A percentile compares a stretch with the other conserved stretches of the same genome.
Evolutionary conservation across 2,888 invertebrate genomes (phyloP).

Genomic region (Aquatica leii): DNA sequence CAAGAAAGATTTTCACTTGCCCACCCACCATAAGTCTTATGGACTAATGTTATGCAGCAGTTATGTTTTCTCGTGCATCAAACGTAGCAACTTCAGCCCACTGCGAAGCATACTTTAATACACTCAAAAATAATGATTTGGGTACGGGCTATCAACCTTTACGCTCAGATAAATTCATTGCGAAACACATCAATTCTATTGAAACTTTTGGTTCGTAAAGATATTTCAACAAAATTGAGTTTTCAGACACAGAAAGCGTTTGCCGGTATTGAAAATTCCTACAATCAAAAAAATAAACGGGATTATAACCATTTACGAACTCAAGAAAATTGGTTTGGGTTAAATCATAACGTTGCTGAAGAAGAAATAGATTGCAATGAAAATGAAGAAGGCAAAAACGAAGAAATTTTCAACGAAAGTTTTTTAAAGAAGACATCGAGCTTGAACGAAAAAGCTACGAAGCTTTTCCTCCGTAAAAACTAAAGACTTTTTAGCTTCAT

Average conservation of each 20-base stretch:
- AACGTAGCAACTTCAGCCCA: not conserved
- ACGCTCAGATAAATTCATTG: slow-evolving; percentile 5
- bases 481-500: too few species aligned
- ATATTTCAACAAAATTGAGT: slow-evolving; percentile 5
- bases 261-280: not conserved
- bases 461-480: too few species aligned
- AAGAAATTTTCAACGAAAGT: slow-evolving; percentile 8
- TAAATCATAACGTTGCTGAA: not conserved
- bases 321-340: slow-evolving; percentile 1
- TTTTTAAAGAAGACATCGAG: slow-evolving; percentile 5
- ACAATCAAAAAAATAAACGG: not conserved
- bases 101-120: not conserved
- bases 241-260: not conserved
- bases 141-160: slow-evolving; percentile 2
- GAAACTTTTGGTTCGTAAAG: not conserved
- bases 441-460: too few species aligned
- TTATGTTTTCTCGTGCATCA: slow-evolving; percentile 1
- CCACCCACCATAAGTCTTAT: too few species aligned
- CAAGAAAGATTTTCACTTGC: not conserved
- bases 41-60: slow-evolving; percentile 5
- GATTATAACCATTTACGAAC: not conserved
- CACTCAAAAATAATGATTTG: slow-evolving; percentile 4
- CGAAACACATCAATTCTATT: slow-evolving; percentile 2
- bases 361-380: slow-evolving; percentile 6
- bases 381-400: slow-evolving; percentile 1